Percentiles rank a stretch among this genome's conserved stretches.
phyloP scores from a whole-genome alignment of 2,113 vertebrate species.

The Cnemophilus loriae region DNA sequence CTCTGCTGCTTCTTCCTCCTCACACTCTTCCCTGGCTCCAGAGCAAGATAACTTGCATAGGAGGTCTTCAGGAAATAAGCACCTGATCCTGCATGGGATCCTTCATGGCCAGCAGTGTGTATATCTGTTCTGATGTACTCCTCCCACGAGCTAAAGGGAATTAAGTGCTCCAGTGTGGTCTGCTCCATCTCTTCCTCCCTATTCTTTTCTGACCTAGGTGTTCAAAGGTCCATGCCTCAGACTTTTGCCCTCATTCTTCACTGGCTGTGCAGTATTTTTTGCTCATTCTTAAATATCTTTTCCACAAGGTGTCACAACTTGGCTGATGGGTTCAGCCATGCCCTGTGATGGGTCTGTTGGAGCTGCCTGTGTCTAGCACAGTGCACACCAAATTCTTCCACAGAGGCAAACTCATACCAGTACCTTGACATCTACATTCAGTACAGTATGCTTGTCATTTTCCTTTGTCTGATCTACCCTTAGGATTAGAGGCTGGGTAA shows the following conservation, averaged over 20 bases:
- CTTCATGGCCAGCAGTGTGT: neutral
- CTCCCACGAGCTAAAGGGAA: neutral
- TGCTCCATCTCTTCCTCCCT: neutral
- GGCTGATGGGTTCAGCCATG: neutral
- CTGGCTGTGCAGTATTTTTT: neutral
- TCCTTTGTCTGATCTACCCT: neutral
- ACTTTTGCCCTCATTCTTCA: neutral
- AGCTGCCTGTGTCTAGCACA: rapidly evolving
- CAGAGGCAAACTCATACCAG: neutral
- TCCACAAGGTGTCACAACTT: neutral
- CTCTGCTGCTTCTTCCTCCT: neutral
- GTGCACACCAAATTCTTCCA: neutral
- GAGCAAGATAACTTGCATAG: neutral
- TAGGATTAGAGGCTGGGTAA: neutral
- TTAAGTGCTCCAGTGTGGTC: neutral
- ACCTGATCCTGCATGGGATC: neutral
- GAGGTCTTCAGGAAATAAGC: neutral
- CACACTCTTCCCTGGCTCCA: neutral
- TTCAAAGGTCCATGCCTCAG: neutral
- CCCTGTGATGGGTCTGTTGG: neutral
- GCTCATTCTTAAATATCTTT: neutral
- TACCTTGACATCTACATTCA: neutral
- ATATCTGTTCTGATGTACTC: neutral
- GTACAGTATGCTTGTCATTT: neutral
- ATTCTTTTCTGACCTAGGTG: neutral